Conservation (phyloP, 1,140 invertebrate genomes). For the Laupala kohalensis region DNA sequence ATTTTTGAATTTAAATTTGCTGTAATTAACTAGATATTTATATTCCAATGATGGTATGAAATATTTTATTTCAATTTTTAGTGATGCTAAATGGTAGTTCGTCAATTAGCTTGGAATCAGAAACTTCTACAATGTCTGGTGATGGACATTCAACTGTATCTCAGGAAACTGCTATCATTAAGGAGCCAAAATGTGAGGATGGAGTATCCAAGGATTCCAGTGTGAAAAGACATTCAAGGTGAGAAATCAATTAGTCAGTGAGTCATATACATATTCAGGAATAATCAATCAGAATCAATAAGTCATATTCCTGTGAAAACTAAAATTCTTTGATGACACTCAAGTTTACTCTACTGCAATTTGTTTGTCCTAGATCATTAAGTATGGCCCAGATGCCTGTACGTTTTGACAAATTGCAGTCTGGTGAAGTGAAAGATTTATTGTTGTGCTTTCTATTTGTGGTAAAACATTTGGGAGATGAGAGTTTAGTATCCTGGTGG, state of each 20-base stretch:
- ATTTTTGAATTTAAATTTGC: too few relatives aligned
- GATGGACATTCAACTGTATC: slow-evolving; percentile 43
- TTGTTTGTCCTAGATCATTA: too few relatives aligned
- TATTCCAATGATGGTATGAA: too few relatives aligned
- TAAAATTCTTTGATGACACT: too few relatives aligned
- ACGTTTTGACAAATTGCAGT: slow-evolving; percentile 61
- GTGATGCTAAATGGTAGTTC: slow-evolving; percentile 26
- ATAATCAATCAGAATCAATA: too few relatives aligned
- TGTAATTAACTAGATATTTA: too few relatives aligned
- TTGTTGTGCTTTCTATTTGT: slow-evolving; percentile 83
- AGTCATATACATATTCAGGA: too few relatives aligned
- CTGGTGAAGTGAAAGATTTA: slow-evolving; percentile 70
- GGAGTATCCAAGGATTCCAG: slow-evolving; percentile 19
- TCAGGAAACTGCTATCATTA: slow-evolving; percentile 46
- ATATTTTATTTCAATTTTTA: too few relatives aligned
- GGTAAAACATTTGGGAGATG: slow-evolving; percentile 76
- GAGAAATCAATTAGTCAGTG: too few relatives aligned
- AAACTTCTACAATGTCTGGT: slow-evolving; percentile 34
- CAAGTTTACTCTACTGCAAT: too few relatives aligned
- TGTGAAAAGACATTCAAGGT: slow-evolving; percentile 14
- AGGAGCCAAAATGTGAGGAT: slow-evolving; percentile 28
- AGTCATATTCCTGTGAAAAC: too few relatives aligned
- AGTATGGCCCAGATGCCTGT: slow-evolving; percentile 39
- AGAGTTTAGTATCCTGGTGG: slow-evolving; percentile 83
- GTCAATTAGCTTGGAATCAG: slow-evolving; percentile 23